Evolutionary conservation across 35 echinoderm and acorn worm species (phyloP), one percentile per base, ranked within the genome.

Genomic region (Apostichopus californicus): DNA sequence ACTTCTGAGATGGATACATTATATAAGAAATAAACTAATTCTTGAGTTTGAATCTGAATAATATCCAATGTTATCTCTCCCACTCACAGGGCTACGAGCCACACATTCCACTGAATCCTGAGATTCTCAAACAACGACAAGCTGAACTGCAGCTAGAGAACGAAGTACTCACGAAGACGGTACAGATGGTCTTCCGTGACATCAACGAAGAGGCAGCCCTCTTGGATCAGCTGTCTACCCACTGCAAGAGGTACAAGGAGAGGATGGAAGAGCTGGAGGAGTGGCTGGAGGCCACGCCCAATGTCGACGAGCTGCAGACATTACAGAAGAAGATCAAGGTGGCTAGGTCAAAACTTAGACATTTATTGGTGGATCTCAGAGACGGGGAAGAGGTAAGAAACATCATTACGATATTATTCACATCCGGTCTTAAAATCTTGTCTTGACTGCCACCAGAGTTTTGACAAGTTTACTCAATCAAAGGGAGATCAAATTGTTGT

Each of bases 241-340:
- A 89, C 64, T 89, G 86, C 64, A 89, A 79, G 73, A 91, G 55
- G 56, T 91, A 91, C 57, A 9, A 91, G 53, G 73, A 34, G 18
- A 77, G 14, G 89, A 56, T 59, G 25, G 73, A 78, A 12, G 77
- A 18, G 46, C 54, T 91, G 2, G 73, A 91, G 73, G 73, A 24
- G 22, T 78, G 89, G 89, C 26, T 91, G 46, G 77, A 91, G 1
- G 71, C 17, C 5, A 91, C 15, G 20, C 89, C 89, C 17, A 79
- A 20, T 20, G 59, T 91, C 15, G 89, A 91, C 1, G 77, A 79
- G 10, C 53, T 91, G 8, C 89, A 91, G 89, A 54, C 89, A 25
- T 52, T 91, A 28, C 89, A 79, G 73, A 91, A 91, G 73, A 91
- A 91, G 77, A 91, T 91, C 52, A 91, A 91, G 54, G 77, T 91